phyloP scores from a whole-genome alignment of 2,888 invertebrate genomes.

The Ecliptopera silaceata region DNA sequence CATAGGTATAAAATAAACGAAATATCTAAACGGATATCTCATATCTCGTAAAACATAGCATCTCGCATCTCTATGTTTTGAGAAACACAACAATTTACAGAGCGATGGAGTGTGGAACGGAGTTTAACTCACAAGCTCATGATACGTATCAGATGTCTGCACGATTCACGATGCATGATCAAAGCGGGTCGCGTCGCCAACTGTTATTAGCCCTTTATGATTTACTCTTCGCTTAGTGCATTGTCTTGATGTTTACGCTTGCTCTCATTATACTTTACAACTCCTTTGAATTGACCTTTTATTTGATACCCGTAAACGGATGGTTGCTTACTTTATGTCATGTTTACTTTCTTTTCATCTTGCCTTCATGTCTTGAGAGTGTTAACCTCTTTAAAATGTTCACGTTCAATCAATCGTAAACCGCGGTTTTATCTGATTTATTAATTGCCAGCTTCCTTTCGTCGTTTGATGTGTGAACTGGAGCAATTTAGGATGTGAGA shows the following conservation, averaged over 20 bases:
- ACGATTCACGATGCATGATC: conserved; percentile 34
- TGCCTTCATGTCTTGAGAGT: conserved; percentile 28
- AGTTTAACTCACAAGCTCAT: conserved; percentile 45
- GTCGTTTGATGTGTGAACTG: conserved; percentile 30
- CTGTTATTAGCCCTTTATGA: conserved; percentile 34
- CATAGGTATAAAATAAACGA: background rate
- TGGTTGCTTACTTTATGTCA: conserved; percentile 32
- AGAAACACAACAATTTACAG: conserved; percentile 19
- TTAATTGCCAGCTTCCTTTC: conserved; percentile 36
- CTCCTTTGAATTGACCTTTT: conserved; percentile 33
- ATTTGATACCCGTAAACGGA: conserved; percentile 27
- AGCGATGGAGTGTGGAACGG: conserved; percentile 44
- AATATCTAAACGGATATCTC: conserved; percentile 11
- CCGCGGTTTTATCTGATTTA: conserved; percentile 28
- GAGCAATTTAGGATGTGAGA: conserved; percentile 35
- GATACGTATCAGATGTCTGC: conserved; percentile 50
- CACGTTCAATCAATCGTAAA: conserved; percentile 29
- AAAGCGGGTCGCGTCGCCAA: conserved; percentile 35
- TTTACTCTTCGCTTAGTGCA: conserved; percentile 30
- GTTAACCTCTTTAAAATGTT: conserved; percentile 26
- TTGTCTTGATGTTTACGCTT: conserved; percentile 34
- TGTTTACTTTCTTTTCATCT: conserved; percentile 27
- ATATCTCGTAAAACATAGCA: no score
- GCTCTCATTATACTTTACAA: conserved; percentile 32
- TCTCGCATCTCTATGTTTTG: no score